phyloP scores from a whole-genome alignment of 1,140 invertebrate species.

The Zaprionus inermis region DNA sequence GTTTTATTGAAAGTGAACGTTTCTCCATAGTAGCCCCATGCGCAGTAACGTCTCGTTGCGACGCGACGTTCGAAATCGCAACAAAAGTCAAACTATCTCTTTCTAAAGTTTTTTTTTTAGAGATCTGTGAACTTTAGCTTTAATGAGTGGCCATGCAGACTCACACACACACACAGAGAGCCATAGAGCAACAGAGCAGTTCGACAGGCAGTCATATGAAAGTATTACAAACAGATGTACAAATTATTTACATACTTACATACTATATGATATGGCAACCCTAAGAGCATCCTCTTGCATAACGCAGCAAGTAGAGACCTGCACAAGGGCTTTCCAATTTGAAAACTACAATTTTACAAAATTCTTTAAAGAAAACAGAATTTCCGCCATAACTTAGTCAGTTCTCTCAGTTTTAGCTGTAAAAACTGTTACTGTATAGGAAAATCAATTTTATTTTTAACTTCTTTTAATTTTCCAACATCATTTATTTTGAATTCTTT shows the following conservation, averaged over 20 bases:
- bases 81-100: conserved; percentile 79
- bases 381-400: no score
- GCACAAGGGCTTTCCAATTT: no score
- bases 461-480: no score
- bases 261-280: neutral
- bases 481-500: no score
- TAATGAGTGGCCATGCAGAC: conserved; percentile 65
- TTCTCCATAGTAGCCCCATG: conserved; percentile 63
- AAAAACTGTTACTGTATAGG: no score
- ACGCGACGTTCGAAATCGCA: conserved; percentile 54
- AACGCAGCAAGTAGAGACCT: no score
- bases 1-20: conserved; percentile 82
- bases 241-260: neutral
- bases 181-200: conserved; percentile 10
- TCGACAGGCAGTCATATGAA: conserved; percentile 14
- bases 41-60: conserved; percentile 28
- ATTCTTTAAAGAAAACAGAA: no score
- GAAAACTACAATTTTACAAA: no score
- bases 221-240: neutral
- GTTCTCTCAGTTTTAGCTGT: no score
- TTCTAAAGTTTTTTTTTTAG: conserved; percentile 64
- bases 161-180: neutral
- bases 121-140: conserved; percentile 79
- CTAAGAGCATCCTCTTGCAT: no score
- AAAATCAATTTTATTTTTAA: no score